phyloP scores from a whole-genome alignment of 2,797 vertebrate genomes.

The Triplophysa yarkandensis region DNA sequence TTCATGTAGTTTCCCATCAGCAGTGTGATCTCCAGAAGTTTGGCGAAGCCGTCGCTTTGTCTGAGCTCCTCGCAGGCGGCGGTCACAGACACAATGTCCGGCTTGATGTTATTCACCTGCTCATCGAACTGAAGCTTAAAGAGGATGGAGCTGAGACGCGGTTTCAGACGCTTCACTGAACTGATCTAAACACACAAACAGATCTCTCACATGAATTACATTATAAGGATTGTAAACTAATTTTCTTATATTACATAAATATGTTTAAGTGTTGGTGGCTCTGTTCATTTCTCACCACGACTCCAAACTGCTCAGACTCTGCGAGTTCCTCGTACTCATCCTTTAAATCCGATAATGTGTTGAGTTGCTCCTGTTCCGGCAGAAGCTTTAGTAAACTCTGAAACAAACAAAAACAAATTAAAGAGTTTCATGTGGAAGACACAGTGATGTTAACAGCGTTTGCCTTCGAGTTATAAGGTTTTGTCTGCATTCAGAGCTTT shows the following conservation, averaged over 20 bases:
- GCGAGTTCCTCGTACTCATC: slow-evolving; percentile 87
- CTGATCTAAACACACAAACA: slow-evolving; percentile 77
- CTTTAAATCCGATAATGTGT: slow-evolving; percentile 78
- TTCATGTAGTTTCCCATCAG: slow-evolving; percentile 92
- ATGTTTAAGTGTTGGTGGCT: background rate
- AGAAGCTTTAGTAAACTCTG: slow-evolving; percentile 87
- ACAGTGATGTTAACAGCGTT: background rate
- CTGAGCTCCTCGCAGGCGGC: slow-evolving; percentile 88
- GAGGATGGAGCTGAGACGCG: slow-evolving; percentile 83
- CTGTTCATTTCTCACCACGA: slow-evolving; percentile 77
- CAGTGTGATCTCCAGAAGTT: slow-evolving; percentile 82
- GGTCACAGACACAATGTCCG: slow-evolving; percentile 88
- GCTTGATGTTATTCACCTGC: slow-evolving; percentile 89
- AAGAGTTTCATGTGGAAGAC: background rate
- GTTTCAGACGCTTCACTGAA: slow-evolving; percentile 77
- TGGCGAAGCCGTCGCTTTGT: slow-evolving; percentile 80
- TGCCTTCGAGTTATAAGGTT: no score
- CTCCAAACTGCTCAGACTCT: slow-evolving; percentile 85
- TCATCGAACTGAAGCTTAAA: slow-evolving; percentile 90
- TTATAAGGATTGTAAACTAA: background rate
- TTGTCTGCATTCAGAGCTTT: no score
- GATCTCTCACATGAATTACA: no score
- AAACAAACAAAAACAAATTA: slow-evolving; percentile 30
- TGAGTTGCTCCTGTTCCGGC: slow-evolving; percentile 77
- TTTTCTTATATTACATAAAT: background rate